These are phyloP conservation scores for Alethe diademata DNA, from an alignment of 2,113 vertebrate species.

Conservation along the genomic window DNA sequence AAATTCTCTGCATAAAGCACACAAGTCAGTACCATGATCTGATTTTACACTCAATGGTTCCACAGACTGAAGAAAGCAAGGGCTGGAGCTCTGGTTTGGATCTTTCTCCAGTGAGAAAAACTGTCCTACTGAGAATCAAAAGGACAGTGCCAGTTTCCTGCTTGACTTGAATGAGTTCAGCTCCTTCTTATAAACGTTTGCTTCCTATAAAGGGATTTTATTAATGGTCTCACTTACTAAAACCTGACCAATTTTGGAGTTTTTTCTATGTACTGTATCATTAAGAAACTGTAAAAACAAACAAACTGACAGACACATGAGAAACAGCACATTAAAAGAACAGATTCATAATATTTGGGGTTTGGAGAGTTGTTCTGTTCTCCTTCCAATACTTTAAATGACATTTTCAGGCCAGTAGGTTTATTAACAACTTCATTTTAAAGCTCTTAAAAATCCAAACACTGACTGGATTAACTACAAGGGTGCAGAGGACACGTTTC, in stretches of 20 bases:
- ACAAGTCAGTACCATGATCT: background rate
- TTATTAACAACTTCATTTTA: conserved; percentile 25
- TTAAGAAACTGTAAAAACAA: conserved; percentile 29
- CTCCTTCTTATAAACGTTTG: background rate
- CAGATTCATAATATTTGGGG: background rate
- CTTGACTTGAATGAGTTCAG: background rate
- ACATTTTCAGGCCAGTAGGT: conserved; percentile 33
- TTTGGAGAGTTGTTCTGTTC: conserved; percentile 20
- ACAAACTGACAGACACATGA: conserved; percentile 31
- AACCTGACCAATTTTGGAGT: background rate
- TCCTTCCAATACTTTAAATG: conserved; percentile 11
- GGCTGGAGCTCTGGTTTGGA: background rate
- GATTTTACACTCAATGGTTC: background rate
- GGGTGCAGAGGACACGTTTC: conserved; percentile 32
- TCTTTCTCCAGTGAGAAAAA: background rate
- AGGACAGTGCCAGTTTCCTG: background rate
- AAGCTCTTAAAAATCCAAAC: conserved; percentile 67
- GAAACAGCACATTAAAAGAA: conserved; percentile 18
- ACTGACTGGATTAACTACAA: conserved; percentile 56
- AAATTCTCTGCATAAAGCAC: background rate
- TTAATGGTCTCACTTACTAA: background rate
- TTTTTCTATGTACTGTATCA: background rate
- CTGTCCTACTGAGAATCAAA: background rate
- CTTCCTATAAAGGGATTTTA: background rate
- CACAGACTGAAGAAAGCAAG: background rate